Evolutionary conservation across 2,888 invertebrate species (phyloP), one percentile per base, ranked within the genome.

Genomic region (Notodonta ziczac): DNA sequence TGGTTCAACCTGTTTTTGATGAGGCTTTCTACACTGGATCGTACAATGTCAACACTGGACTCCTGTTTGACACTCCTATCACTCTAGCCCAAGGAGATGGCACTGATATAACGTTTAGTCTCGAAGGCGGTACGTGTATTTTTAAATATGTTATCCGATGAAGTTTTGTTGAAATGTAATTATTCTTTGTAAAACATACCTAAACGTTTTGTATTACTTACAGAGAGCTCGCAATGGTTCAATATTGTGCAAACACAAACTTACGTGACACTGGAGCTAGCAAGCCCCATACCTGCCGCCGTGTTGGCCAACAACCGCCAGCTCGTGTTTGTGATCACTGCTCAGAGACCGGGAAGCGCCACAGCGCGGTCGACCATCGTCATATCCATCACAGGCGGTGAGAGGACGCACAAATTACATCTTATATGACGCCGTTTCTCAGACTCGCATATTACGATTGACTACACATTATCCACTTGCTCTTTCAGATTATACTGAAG

Each of bases 21-120:
- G 73, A 75, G 51, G 56, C 74, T 7, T 80, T 8, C 60, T 84
- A 82, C 61, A 72, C 72, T 4, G 83, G 82, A 12, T 59, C 65
- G 10, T 82, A 75, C 58, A 65, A 68, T 10, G 71, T 63, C 55
- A 39, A 42, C 6, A 65, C 10, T 13, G 74, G 74, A 4, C 68
- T 83, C 8, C 32, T 32, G 5, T 76, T 82, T 40, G 59, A 66
- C 1, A 64, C 69, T 9, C 63, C 65, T 6, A 77, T 83, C 52
- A 66, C 70, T 0, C 59, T 50, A n/a, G 9, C 14, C 9, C 9
- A 50, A 50, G 50, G 50, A 16, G n/a, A 50, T 14, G 50, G 16
- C 50, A 14, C 14, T 5, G 50, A 50, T 50, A 7, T 50, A 2
- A 5, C n/a, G 14, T 50, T 50, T 8, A 8, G 7, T 14, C 50